These are phyloP conservation scores for Tanaodytes sp. DNA, from an alignment of 2,888 invertebrate species.

Conservation along the genomic window DNA sequence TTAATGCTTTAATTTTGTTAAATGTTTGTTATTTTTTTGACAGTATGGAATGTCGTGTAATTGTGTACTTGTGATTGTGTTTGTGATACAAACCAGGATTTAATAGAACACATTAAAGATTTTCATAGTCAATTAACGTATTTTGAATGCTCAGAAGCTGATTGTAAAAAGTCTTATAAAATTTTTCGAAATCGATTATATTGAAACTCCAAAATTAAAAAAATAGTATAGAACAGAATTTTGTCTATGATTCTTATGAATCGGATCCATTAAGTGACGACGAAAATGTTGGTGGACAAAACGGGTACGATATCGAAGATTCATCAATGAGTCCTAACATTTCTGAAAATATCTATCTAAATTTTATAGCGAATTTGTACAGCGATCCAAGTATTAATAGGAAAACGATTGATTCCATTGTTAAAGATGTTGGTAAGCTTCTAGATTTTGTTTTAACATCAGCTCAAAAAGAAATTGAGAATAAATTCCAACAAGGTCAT, in stretches of 20 bases:
- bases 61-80: no score
- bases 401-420: conserved; percentile 15
- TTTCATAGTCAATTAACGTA: not conserved
- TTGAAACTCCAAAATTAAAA: no score
- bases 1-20: no score
- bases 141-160: conserved; percentile 17
- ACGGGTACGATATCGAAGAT: conserved; percentile 3
- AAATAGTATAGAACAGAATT: conserved; percentile 4
- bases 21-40: no score
- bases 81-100: conserved; percentile 9
- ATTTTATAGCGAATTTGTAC: conserved; percentile 8
- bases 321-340: no score
- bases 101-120: conserved; percentile 20
- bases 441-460: not conserved
- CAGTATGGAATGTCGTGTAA: no score
- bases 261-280: conserved; percentile 9
- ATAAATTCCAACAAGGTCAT: not conserved
- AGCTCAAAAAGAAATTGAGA: conserved; percentile 12
- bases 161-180: conserved; percentile 17
- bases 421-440: conserved; percentile 18
- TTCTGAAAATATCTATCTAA: no score
- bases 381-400: conserved; percentile 9
- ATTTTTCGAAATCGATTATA: no score
- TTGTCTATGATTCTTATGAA: conserved; percentile 16
- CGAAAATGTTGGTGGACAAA: conserved; percentile 6